Evolutionary conservation across 2,797 vertebrate genomes (phyloP).

Genomic region (Lophius americanus): DNA sequence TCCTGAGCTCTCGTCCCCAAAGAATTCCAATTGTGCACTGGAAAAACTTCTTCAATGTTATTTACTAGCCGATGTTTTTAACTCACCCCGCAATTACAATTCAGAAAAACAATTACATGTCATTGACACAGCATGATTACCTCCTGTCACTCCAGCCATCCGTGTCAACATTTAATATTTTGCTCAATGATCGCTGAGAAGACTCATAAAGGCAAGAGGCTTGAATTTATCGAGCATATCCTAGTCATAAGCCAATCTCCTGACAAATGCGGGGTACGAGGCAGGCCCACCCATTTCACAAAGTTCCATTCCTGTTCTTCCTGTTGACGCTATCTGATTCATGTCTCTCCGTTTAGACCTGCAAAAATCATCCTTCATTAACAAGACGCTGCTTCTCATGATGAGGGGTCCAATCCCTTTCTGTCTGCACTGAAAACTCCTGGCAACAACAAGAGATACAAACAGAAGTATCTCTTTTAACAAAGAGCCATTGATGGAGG

Average conservation of each 20-base stretch:
- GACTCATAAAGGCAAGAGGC: slow-evolving; percentile 68
- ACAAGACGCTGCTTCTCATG: slow-evolving; percentile 39
- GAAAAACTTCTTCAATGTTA: slow-evolving; percentile 66
- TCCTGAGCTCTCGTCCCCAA: slow-evolving; percentile 51
- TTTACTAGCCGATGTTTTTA: slow-evolving; percentile 69
- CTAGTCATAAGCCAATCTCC: slow-evolving; percentile 64
- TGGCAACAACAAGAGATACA: too few relatives aligned
- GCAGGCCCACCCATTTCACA: slow-evolving; percentile 61
- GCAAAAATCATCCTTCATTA: slow-evolving; percentile 66
- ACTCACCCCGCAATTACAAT: slow-evolving; percentile 71
- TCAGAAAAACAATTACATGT: slow-evolving; percentile 76
- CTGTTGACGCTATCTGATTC: slow-evolving; percentile 61
- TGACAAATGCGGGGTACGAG: slow-evolving; percentile 62
- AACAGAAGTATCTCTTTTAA: too few relatives aligned
- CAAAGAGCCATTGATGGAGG: too few relatives aligned
- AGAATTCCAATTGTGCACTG: slow-evolving; percentile 66
- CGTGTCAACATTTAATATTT: slow-evolving; percentile 68
- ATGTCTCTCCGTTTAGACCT: slow-evolving; percentile 57
- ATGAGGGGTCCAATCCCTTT: slow-evolving; percentile 15
- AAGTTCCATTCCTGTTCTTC: slow-evolving; percentile 41
- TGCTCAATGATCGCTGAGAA: slow-evolving; percentile 70
- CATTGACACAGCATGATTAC: slow-evolving; percentile 68
- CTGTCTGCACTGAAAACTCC: too few relatives aligned
- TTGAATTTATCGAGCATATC: slow-evolving; percentile 60
- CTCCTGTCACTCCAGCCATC: slow-evolving; percentile 66